phyloP scores from a whole-genome alignment of 2,113 vertebrate genomes.

The Pica pica region DNA sequence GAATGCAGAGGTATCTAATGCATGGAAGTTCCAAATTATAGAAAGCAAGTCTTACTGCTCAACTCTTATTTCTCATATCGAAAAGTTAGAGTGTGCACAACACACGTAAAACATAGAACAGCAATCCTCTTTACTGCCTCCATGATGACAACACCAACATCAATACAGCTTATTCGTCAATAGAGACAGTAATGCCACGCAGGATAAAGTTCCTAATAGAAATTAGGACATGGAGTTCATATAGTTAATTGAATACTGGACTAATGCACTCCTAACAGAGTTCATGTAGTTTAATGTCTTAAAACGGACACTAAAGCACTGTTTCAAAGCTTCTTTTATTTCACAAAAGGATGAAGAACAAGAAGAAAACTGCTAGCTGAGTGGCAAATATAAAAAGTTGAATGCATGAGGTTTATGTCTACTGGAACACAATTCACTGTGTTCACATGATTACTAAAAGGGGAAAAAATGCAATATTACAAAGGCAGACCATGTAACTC shows the following conservation, averaged over 20 bases:
- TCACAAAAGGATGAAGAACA: not conserved
- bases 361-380: not conserved
- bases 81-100: not conserved
- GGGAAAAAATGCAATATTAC: not conserved
- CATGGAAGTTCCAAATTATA: not conserved
- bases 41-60: not conserved
- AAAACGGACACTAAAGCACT: not conserved
- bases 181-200: not conserved
- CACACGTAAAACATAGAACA: not conserved
- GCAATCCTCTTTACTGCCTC: not conserved
- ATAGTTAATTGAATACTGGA: not conserved
- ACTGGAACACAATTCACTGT: not conserved
- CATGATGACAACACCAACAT: not conserved
- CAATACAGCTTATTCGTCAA: not conserved
- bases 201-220: not conserved
- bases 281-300: not conserved
- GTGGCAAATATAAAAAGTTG: not conserved
- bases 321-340: not conserved
- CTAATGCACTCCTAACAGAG: not conserved
- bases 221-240: not conserved
- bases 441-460: not conserved
- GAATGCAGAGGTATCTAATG: not conserved
- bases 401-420: not conserved
- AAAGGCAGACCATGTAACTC: not conserved
- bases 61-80: not conserved